Conservation (phyloP, 2,113 vertebrate genomes). For the Daubentonia madagascariensis region DNA sequence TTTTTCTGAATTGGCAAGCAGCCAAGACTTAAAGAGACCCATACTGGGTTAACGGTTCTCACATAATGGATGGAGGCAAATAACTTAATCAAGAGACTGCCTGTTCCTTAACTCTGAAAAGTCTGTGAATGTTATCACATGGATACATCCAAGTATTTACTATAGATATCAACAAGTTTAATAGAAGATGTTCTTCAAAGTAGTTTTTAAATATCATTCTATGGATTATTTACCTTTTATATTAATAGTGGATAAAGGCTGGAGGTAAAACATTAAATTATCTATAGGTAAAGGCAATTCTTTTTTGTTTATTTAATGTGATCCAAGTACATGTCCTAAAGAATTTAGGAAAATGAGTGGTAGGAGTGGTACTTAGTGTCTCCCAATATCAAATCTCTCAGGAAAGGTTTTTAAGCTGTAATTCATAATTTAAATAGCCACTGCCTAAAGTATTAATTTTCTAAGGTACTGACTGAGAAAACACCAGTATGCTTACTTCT, state of each 20-base stretch:
- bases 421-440: neutral
- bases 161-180: neutral
- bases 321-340: neutral
- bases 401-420: neutral
- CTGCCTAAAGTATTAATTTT: neutral
- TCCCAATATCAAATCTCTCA: neutral
- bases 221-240: constrained; percentile 30
- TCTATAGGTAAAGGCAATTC: neutral
- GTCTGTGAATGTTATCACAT: neutral
- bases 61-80: neutral
- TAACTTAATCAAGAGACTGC: neutral
- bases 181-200: neutral
- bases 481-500: neutral
- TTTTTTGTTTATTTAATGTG: constrained; percentile 27
- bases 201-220: constrained; percentile 10
- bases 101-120: constrained; percentile 8
- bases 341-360: neutral
- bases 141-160: neutral
- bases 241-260: neutral
- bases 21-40: constrained; percentile 2
- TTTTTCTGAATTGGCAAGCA: neutral
- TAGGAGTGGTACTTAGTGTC: constrained; percentile 10
- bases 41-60: neutral
- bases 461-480: constrained; percentile 9
- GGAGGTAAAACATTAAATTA: constrained; percentile 22